Evolutionary conservation across 2,888 invertebrate genomes (phyloP), one percentile per base, ranked within the genome.

Genomic region (Nomada hirtipes): DNA sequence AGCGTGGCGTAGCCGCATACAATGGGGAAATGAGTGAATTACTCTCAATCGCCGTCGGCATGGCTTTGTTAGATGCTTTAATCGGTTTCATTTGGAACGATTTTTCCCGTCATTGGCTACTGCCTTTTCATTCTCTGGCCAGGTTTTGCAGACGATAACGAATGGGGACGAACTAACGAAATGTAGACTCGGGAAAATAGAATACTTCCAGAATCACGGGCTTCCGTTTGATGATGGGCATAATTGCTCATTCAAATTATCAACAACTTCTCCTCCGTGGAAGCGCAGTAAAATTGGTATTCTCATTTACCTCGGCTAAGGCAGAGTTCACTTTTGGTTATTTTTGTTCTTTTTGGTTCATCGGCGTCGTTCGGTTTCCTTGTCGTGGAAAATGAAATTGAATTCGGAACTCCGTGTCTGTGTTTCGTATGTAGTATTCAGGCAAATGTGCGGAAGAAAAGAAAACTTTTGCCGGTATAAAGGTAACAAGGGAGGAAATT

Each of bases 11-110:
- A 52, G 11, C 47, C 78, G 57, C 60, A 76, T 72, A 83, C 83
- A 82, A 80, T 73, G 44, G 74, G 76, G 81, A 82, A 86, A 88
- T 82, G 84, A 86, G 83, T 88, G 84, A 88, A 84, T 88, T 88
- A 84, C 77, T 86, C 76, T 71, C 76, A 20, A 77, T 76, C 64
- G 84, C 83, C 81, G 44, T 61, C 69, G 79, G 77, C 81, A 36
- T 23, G 60, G 78, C 86, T 88, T 86, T 87, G 85, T 83, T 75
- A 76, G 42, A 65, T 47, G 81, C 61, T 83, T 85, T 86, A 87
- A 88, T 86, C 82, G 75, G 63, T 82, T 83, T 63, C 75, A 79
- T 74, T 60, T 64, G 53, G 63, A 83, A 76, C 73, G 69, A 75
- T 72, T 76, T 69, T 83, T 82, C 83, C 75, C 53, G 29, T 44